A percentile compares a stretch with the other conserved stretches of the same genome.
Evolutionary conservation across 2,888 invertebrate genomes (phyloP).

Genomic region (Cerceris ruficornis): DNA sequence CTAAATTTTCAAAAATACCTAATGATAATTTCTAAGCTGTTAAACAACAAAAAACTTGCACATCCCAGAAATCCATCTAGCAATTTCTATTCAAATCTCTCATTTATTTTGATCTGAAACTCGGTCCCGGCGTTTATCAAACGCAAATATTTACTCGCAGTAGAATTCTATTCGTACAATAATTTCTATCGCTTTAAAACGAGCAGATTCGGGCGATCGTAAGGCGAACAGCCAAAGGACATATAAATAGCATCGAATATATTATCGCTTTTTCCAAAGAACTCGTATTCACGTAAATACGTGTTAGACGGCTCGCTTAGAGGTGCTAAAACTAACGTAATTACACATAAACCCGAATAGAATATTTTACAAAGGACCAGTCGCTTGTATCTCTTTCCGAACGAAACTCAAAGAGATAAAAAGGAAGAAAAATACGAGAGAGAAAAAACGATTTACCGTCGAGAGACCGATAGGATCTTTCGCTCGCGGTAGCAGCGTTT

Average conservation of each 20-base stretch:
- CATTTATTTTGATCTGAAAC: no score
- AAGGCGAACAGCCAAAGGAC: constrained; percentile 9
- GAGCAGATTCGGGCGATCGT: not conserved
- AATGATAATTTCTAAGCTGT: no score
- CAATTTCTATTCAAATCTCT: not conserved
- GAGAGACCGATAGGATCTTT: constrained; percentile 50
- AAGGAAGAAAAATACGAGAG: not conserved
- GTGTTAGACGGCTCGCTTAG: not conserved
- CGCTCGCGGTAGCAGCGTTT: constrained; percentile 39
- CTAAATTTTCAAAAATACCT: no score
- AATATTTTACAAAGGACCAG: constrained; percentile 40
- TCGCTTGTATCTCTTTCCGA: constrained; percentile 14
- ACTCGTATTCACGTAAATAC: constrained; percentile 25
- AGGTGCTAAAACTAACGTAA: constrained; percentile 18
- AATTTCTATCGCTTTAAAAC: not conserved
- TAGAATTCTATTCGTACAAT: constrained; percentile 24
- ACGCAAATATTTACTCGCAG: constrained; percentile 6
- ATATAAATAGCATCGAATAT: constrained; percentile 16
- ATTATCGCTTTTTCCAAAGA: constrained; percentile 27
- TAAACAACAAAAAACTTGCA: no score
- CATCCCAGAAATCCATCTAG: not conserved
- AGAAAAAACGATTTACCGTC: constrained; percentile 18
- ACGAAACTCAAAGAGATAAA: no score
- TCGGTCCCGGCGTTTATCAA: not conserved
- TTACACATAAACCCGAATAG: constrained; percentile 35